A percentile compares a stretch with the other conserved stretches of the same genome.
These are phyloP conservation scores for Allobates femoralis DNA, from an alignment of 2,797 vertebrate genomes.

Conservation along the genomic window DNA sequence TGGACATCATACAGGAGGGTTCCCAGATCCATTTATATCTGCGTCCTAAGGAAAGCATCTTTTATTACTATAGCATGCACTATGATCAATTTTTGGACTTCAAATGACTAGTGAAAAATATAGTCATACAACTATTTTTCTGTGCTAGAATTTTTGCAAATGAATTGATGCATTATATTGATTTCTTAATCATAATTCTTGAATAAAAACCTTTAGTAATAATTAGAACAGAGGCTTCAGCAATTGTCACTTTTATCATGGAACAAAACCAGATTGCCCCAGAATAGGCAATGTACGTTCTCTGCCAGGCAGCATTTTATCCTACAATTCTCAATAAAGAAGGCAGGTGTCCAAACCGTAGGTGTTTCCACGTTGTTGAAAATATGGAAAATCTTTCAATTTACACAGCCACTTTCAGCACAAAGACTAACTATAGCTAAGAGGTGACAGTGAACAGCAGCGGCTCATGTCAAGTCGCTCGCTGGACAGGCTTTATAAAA, in stretches of 20 bases:
- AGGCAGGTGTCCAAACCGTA: slow-evolving; percentile 52
- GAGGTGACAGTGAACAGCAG: slow-evolving; percentile 53
- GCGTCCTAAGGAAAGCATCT: too few relatives aligned
- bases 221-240: neutral
- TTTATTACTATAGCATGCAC: too few relatives aligned
- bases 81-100: too few relatives aligned
- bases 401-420: slow-evolving; percentile 61
- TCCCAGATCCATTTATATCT: too few relatives aligned
- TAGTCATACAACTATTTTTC: neutral
- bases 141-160: neutral
- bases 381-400: slow-evolving; percentile 59
- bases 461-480: slow-evolving; percentile 16
- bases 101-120: too few relatives aligned
- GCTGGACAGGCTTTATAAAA: slow-evolving; percentile 56
- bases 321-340: slow-evolving; percentile 19
- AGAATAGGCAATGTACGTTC: neutral
- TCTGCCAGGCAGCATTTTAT: slow-evolving; percentile 17
- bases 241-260: slow-evolving; percentile 12
- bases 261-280: slow-evolving; percentile 22
- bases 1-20: too few relatives aligned
- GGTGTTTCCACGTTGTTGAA: slow-evolving; percentile 29
- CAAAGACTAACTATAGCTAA: slow-evolving; percentile 49
- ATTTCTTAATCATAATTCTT: neutral
- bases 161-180: neutral
- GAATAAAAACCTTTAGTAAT: neutral